These are phyloP conservation scores for Harpalus rubripes DNA, from an alignment of 2,888 invertebrate species.

Conservation along the genomic window DNA sequence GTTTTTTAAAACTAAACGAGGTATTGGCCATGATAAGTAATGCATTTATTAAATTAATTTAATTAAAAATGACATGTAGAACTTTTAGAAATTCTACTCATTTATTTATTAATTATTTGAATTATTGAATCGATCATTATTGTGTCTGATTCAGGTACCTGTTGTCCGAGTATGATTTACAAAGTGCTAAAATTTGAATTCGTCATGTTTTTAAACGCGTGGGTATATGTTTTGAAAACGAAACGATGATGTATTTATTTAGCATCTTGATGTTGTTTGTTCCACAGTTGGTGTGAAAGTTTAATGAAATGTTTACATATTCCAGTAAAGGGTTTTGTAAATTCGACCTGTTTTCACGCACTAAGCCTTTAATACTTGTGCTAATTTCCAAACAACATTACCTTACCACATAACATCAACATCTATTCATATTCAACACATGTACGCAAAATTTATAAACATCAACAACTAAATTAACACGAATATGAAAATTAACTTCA, in stretches of 20 bases:
- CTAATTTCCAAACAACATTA: constrained; percentile 44
- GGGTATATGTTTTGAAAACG: not conserved
- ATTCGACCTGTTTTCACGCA: constrained; percentile 47
- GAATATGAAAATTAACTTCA: no score
- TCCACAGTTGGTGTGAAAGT: constrained; percentile 27
- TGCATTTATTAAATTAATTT: no score
- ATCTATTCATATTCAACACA: constrained; percentile 27
- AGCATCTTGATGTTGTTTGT: constrained; percentile 21
- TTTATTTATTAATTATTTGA: no score
- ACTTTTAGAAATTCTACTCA: no score
- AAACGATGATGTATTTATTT: constrained; percentile 3
- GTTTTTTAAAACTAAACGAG: no score
- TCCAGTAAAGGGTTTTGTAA: constrained; percentile 37
- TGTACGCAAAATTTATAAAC: not conserved
- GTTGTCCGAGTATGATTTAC: no score
- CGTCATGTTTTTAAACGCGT: no score
- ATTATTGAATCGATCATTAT: no score
- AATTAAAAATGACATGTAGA: no score
- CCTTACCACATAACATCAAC: not conserved
- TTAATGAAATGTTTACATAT: constrained; percentile 42
- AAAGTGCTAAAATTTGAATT: no score
- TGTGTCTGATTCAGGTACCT: no score
- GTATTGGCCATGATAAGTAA: no score
- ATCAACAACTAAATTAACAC: not conserved
- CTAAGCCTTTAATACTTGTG: constrained; percentile 44